Conservation (phyloP, 2,888 invertebrate species). For the Mythimna ferrago region DNA sequence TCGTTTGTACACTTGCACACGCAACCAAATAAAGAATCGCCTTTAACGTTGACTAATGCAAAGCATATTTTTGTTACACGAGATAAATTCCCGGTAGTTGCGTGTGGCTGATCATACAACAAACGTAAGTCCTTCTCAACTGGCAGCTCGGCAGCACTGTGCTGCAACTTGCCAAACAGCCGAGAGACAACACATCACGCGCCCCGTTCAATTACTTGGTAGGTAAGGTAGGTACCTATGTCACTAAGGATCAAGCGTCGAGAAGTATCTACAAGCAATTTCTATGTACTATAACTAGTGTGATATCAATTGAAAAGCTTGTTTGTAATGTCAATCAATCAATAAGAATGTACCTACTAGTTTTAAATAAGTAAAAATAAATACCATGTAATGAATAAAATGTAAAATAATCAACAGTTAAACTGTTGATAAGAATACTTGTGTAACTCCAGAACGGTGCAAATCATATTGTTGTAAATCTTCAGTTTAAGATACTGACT, state of each 20-base stretch:
- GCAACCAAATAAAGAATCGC: too few species aligned
- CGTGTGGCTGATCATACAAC: too few species aligned
- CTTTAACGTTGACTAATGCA: too few species aligned
- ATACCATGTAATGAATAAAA: neutral
- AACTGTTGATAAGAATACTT: constrained; percentile 32
- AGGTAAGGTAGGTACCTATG: too few species aligned
- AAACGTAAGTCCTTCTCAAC: too few species aligned
- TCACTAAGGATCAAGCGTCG: neutral
- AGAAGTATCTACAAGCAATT: constrained; percentile 2
- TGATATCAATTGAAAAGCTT: constrained; percentile 4
- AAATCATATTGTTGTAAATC: constrained; percentile 25
- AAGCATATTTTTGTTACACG: too few species aligned
- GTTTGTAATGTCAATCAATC: neutral
- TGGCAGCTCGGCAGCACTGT: neutral
- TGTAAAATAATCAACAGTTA: constrained; percentile 19
- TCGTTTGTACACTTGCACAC: too few species aligned
- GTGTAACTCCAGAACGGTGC: constrained; percentile 14
- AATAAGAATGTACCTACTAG: neutral
- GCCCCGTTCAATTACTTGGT: neutral
- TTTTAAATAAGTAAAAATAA: neutral
- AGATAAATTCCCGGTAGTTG: too few species aligned
- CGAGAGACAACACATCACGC: too few species aligned
- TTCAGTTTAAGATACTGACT: constrained; percentile 20
- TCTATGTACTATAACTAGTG: neutral
- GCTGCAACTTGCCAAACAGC: neutral